Base-by-base conservation (phyloP, 2,888 invertebrate genomes). In the Sylvicola cinctus region DNA sequence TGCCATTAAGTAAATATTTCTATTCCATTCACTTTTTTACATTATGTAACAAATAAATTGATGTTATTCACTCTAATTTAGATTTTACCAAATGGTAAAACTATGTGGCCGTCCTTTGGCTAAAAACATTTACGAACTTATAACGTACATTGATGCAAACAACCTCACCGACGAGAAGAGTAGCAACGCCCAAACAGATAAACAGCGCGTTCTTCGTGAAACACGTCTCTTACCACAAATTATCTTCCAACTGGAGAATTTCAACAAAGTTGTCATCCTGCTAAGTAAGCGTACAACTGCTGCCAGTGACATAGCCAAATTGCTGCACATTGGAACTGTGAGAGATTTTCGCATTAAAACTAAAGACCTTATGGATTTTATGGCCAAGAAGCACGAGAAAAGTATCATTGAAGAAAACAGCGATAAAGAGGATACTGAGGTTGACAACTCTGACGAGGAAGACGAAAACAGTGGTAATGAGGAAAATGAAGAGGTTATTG, bases 301-400 rank as follows among this genome's bases (percentile, higher is more conserved):
- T n/a, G n/a, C n/a, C n/a, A 61, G 63, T 32, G 58, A 58, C 47
- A 44, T 66, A 36, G 45, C 59, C 1, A 63, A 61, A 42, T 65
- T 62, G 41, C 47, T 70, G 13, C 70, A 70, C 40, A 61, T 63
- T 38, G 70, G 72, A 11, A 62, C 63, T 2, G 66, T 67, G 5
- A 57, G 73, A 39, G 74, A 72, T 54, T 74, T 70, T 45, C 60
- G 69, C 40, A 62, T 70, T 17, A 62, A 62, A 41, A 58, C 62
- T 3, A 49, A 59, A 2, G 57, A 63, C 44, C 45, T 70, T 8
- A 58, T 58, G 36, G 62, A 66, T 40, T 62, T 62, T 16, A 56
- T 71, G 31, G 63, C 65, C 33, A 54, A 55, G n/a, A 48, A 49
- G 3, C 30, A 16, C 26, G 39, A 40, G 29, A 39, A 41, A 32